Evolutionary conservation across 2,113 vertebrate genomes (phyloP).

Genomic region (Steatornis caripensis): DNA sequence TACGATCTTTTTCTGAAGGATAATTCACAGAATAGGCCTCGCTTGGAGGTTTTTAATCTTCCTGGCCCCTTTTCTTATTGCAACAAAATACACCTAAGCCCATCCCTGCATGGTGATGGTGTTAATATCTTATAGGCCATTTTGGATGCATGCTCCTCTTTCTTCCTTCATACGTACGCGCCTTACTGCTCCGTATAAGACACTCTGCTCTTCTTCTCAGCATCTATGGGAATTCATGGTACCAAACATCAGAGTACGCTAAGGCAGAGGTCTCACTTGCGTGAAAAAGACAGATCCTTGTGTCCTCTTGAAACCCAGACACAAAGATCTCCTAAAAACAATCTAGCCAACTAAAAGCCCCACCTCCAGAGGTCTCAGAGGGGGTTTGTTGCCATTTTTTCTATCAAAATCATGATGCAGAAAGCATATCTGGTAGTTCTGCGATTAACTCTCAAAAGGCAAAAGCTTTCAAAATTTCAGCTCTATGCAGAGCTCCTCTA

Average conservation of each 20-base stretch:
- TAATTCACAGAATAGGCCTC: not conserved
- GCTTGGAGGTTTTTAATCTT: not conserved
- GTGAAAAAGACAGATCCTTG: not conserved
- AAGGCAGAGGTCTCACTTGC: not conserved
- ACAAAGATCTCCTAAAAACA: not conserved
- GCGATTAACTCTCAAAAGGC: not conserved
- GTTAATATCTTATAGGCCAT: not conserved
- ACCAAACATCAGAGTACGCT: not conserved
- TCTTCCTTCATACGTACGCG: not conserved
- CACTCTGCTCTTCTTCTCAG: not conserved
- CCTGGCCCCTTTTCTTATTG: not conserved
- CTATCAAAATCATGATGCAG: not conserved
- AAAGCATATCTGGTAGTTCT: not conserved
- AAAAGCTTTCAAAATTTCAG: not conserved
- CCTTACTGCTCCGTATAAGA: not conserved
- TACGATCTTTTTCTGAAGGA: not conserved
- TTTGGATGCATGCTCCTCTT: not conserved
- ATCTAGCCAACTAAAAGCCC: not conserved
- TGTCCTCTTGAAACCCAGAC: not conserved
- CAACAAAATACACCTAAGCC: not conserved
- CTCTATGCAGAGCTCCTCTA: not conserved
- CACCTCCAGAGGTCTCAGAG: not conserved
- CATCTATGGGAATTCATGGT: not conserved
- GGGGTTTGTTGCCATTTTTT: not conserved
- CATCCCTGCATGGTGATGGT: not conserved